Percentiles rank a stretch among this genome's conserved stretches.
Conservation (phyloP, 2,113 vertebrate genomes). For the Ailurus styani region DNA sequence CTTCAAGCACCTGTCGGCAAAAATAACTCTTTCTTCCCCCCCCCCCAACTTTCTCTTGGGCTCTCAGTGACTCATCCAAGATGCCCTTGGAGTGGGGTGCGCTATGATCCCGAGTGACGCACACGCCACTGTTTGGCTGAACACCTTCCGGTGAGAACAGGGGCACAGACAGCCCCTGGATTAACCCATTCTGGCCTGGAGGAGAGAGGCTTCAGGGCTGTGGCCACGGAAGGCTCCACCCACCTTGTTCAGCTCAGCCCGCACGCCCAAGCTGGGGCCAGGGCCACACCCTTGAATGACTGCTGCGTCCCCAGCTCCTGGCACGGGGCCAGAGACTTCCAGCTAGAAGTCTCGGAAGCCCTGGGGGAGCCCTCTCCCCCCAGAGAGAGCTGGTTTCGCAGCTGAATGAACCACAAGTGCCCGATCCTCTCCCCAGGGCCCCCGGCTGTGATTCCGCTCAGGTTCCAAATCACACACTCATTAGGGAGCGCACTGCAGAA, state of each 20-base stretch:
- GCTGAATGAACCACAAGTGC: background rate
- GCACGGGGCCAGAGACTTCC: background rate
- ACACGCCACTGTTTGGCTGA: slow-evolving; percentile 62
- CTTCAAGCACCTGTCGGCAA: slow-evolving; percentile 37
- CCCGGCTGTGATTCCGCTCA: background rate
- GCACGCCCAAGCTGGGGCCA: background rate
- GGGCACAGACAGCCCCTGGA: slow-evolving; percentile 57
- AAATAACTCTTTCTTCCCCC: slow-evolving; percentile 42
- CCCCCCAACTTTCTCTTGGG: slow-evolving; percentile 5
- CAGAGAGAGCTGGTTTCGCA: background rate
- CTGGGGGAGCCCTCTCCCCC: background rate
- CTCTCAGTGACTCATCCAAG: slow-evolving; percentile 74
- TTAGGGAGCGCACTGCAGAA: background rate
- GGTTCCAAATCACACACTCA: background rate
- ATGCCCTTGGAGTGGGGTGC: slow-evolving; percentile 35
- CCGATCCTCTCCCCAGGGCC: background rate
- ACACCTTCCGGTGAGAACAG: slow-evolving; percentile 71
- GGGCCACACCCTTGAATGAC: too few species aligned
- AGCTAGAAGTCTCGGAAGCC: too few species aligned
- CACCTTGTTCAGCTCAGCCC: background rate
- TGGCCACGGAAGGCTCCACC: background rate
- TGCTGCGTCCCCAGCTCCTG: background rate
- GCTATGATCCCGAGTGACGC: slow-evolving; percentile 72
- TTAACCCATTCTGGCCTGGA: slow-evolving; percentile 67
- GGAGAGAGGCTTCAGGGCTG: background rate